Conservation (phyloP, 2,888 invertebrate species). For the Stenodera caucasica region DNA sequence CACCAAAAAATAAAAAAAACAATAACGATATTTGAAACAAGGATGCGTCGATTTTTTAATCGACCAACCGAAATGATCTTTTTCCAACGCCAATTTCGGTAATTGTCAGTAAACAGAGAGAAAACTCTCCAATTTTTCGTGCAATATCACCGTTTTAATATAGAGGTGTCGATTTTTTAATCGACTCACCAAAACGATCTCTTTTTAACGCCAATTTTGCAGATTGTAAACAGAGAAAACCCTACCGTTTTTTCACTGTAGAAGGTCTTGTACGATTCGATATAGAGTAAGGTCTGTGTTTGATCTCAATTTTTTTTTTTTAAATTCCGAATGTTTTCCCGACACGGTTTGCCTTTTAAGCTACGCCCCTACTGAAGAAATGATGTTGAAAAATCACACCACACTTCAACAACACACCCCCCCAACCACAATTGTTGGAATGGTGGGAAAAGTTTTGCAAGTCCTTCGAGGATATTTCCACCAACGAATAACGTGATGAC, state of each 20-base stretch:
- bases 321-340: slow-evolving; percentile 43
- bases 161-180: too few relatives aligned
- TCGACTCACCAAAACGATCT: too few relatives aligned
- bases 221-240: too few relatives aligned
- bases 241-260: too few relatives aligned
- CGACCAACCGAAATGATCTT: too few relatives aligned
- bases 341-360: slow-evolving; percentile 48
- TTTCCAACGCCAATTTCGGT: too few relatives aligned
- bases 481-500: slow-evolving; percentile 28
- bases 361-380: slow-evolving; percentile 39
- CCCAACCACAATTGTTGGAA: slow-evolving; percentile 38
- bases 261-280: background rate
- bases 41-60: too few relatives aligned
- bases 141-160: too few relatives aligned
- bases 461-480: slow-evolving; percentile 35
- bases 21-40: background rate
- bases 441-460: slow-evolving; percentile 29
- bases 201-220: too few relatives aligned
- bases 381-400: slow-evolving; percentile 46
- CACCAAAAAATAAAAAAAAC: background rate
- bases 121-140: too few relatives aligned
- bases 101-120: too few relatives aligned
- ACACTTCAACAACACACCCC: slow-evolving; percentile 41
- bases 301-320: slow-evolving; percentile 36
- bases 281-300: slow-evolving; percentile 7